phyloP scores from a whole-genome alignment of 2,113 vertebrate genomes.

The Eurypyga helias region DNA sequence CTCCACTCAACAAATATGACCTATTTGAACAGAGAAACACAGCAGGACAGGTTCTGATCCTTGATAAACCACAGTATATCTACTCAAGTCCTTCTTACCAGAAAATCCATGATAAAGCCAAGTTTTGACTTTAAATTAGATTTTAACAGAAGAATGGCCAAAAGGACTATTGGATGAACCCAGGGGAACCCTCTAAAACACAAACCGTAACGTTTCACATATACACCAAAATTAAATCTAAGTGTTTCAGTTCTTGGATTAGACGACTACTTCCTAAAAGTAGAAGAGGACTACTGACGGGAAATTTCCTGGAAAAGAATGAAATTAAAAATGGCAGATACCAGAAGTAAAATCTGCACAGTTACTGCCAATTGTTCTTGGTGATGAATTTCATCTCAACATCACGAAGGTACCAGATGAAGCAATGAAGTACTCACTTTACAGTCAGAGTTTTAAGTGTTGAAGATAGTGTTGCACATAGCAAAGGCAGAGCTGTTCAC shows the following conservation, averaged over 20 bases:
- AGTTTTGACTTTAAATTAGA: background rate
- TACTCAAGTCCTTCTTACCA: background rate
- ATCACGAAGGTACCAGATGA: background rate
- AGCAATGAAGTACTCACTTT: background rate
- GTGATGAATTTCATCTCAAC: background rate
- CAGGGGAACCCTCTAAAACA: background rate
- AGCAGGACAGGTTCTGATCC: background rate
- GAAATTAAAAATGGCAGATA: background rate
- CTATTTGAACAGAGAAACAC: constrained; percentile 35
- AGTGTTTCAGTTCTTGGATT: background rate
- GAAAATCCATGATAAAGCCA: background rate
- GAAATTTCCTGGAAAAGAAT: background rate
- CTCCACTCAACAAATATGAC: constrained; percentile 46
- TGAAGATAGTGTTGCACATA: background rate
- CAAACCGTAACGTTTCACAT: background rate
- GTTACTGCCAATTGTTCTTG: background rate
- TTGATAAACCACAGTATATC: background rate
- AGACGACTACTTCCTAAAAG: background rate
- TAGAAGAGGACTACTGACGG: background rate
- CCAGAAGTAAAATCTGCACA: background rate
- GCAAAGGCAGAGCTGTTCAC: background rate
- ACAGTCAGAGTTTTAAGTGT: background rate
- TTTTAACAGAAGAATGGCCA: background rate
- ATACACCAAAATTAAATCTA: background rate
- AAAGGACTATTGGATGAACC: background rate